Evolutionary conservation across 2,113 vertebrate genomes (phyloP).

Genomic region (Nothoprocta pentlandii): DNA sequence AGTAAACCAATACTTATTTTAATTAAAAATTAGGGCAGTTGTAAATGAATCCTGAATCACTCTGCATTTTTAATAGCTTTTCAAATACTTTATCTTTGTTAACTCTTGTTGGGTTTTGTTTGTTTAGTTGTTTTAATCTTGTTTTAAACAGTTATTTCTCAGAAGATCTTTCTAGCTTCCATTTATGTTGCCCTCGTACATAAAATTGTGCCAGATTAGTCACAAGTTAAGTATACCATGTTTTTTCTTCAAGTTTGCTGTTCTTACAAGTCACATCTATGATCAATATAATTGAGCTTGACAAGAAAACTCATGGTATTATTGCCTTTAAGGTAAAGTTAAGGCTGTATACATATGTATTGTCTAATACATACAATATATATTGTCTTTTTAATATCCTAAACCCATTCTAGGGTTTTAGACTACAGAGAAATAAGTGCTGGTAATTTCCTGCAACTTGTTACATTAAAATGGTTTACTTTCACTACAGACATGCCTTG

Average conservation of each 20-base stretch:
- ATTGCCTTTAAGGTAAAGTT: background rate
- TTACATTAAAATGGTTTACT: background rate
- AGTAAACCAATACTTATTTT: background rate
- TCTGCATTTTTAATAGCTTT: background rate
- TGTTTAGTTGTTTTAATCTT: background rate
- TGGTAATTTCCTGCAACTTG: background rate
- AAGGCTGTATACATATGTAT: background rate
- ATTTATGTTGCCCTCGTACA: background rate
- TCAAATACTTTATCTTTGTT: background rate
- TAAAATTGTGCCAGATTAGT: background rate
- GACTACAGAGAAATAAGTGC: background rate
- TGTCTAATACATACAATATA: background rate
- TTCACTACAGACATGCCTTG: background rate
- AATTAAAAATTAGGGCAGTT: background rate
- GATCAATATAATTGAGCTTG: background rate
- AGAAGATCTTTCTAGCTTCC: background rate
- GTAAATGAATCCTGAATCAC: background rate
- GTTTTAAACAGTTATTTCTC: background rate
- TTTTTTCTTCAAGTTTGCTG: background rate
- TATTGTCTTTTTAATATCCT: background rate
- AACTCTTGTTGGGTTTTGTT: background rate
- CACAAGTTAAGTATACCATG: background rate
- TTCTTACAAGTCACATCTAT: background rate
- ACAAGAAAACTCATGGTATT: background rate
- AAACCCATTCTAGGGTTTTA: background rate